A percentile compares a stretch with the other conserved stretches of the same genome.
Conservation (phyloP, 92 coral and sea anemone species). For the Actinernus sp. region DNA sequence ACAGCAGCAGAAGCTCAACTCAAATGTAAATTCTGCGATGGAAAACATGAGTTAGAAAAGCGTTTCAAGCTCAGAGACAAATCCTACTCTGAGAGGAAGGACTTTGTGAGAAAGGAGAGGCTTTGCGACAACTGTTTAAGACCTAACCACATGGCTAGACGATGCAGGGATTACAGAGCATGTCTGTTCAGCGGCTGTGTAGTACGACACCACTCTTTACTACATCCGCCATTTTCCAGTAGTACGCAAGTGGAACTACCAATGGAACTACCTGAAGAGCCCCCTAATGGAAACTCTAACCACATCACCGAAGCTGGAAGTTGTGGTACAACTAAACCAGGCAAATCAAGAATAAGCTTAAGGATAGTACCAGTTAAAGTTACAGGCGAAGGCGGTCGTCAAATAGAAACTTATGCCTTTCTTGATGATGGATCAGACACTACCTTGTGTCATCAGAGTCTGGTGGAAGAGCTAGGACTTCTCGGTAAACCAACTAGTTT, state of each 20-base stretch:
- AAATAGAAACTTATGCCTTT: background rate
- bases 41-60: no score
- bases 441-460: background rate
- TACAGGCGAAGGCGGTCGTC: background rate
- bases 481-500: conserved; percentile 12
- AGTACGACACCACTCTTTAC: conserved; percentile 31
- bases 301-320: background rate
- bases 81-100: conserved; percentile 8
- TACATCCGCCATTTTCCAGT: conserved; percentile 30
- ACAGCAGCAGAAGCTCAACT: no score
- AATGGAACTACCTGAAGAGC: background rate
- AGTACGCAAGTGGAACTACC: no score
- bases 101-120: background rate
- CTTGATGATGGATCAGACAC: conserved; percentile 2
- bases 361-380: background rate
- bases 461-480: background rate
- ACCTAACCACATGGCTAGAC: conserved; percentile 7
- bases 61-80: conserved; percentile 17
- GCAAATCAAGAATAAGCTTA: background rate
- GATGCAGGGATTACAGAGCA: background rate
- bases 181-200: conserved; percentile 25
- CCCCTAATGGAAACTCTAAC: background rate
- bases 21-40: no score
- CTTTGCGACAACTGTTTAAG: conserved; percentile 22
- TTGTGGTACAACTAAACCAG: background rate